Evolutionary conservation across 2,888 invertebrate genomes (phyloP), one percentile per base, ranked within the genome.

Genomic region (Thelaira solivaga): DNA sequence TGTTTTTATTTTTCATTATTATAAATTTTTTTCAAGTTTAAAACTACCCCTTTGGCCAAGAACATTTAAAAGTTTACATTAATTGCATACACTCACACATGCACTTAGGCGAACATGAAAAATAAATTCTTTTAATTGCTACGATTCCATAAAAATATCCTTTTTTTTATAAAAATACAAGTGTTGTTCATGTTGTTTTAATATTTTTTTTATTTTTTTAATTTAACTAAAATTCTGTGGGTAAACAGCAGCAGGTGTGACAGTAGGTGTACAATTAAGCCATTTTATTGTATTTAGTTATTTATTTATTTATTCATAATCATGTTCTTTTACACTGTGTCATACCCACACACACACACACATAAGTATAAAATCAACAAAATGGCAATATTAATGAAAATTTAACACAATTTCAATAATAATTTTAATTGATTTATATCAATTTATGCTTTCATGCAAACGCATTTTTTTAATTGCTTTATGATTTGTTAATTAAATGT

Each of bases 361-460:
- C 22, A 43, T 18, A 29, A 20, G 20, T 31, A 43, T 16, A 1
- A 34, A 34, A 36, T 39, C 36, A 47, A 45, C 74, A 36, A 10
- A 64, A 39, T 36, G 47, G 64, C 51, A 67, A 53, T 2, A 47
- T 36, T 55, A 53, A 67, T 73, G 29, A 64, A 57, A 34, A 55
- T 55, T 45, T 45, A 45, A 72, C 39, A 72, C 6, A 72, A 53
- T 62, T 36, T 51, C 36, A 36, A 1, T n/a, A 16, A n/a, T 45
- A 45, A 62, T 55, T 62, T 72, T 53, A 53, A 62, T 43, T 62
- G 43, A 71, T 62, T 61, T 61, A 43, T 53, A 53, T 43, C 34
- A 34, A 55, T 67, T 34, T 67, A 26, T 55, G 26, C 36, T 53
- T 45, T 62, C 11, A 6, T 45, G 16, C 13, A 6, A 31, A 22